Base-by-base conservation (phyloP, 1,140 invertebrate genomes). In the Musca domestica region DNA sequence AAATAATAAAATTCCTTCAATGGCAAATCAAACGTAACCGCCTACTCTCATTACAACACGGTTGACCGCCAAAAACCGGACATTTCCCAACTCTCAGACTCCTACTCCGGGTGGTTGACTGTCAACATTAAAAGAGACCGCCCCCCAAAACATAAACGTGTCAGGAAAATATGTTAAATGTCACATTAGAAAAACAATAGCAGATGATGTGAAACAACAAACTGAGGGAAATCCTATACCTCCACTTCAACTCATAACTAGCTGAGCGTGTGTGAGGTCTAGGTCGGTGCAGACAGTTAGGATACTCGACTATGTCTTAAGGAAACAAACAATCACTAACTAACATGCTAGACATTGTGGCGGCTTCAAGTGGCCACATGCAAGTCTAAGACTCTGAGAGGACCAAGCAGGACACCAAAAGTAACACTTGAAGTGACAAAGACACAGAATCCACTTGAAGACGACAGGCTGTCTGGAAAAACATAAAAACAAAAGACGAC, bases 201-300 rank as follows among this genome's bases (percentile, higher is more conserved):
- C 27, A 47, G n/a, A 23, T 46, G 46, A n/a, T 23, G 14, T 23
- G 9, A 46, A 64, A 48, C 67, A 65, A 65, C 41, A 15, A 61
- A 41, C 56, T 51, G 30, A 41, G 56, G 56, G 56, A 61, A 61
- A 61, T 61, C 56, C 56, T 61, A 61, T 20, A 61, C 56, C 30
- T 2, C 34, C 34, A 41, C 34, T 41, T 10, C 34, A 71, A 74
- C 66, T 71, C 58, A 20, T 4, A 25, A n/a, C 19, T 52, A 15
- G 48, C 70, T 19, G n/a, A n/a, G 34, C 71, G 74, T 76, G 75
- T 77, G 75, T 71, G 75, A 73, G 74, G 75, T 61, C 56, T 23
- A 23, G 23, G 14, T 3, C 6, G 72, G 75, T 27, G 23, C 17
- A 56, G 25, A 56, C 10, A 27, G 15, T 15, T 1, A 27, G 12